phyloP scores from a whole-genome alignment of 2,888 invertebrate genomes.

The Yponomeuta plumbellus region DNA sequence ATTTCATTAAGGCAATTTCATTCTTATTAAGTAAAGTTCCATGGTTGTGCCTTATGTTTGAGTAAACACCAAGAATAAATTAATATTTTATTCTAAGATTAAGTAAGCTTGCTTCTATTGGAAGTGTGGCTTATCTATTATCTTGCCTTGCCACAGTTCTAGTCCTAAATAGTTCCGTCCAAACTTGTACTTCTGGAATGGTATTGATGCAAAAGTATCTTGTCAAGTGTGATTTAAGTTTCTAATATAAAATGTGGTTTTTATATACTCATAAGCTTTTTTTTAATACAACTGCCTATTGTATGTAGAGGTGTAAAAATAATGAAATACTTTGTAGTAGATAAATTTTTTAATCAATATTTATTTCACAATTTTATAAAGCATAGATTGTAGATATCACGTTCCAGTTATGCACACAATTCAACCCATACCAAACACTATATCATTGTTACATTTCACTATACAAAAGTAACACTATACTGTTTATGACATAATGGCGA shows the following conservation, averaged over 20 bases:
- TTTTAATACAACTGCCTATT: not conserved
- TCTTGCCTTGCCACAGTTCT: constrained; percentile 32
- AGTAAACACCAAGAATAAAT: constrained; percentile 1
- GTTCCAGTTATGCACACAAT: constrained; percentile 73
- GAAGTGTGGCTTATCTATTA: not conserved
- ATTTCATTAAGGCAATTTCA: not conserved
- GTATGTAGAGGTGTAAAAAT: not conserved
- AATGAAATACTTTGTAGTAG: not conserved
- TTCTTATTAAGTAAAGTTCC: not conserved
- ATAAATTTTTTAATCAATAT: constrained; percentile 57
- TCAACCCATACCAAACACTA: constrained; percentile 66
- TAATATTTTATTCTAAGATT: constrained; percentile 7
- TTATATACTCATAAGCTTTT: not conserved
- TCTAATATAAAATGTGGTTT: not conserved
- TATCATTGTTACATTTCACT: constrained; percentile 53
- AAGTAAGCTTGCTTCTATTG: not conserved
- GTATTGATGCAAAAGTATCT: constrained; percentile 4
- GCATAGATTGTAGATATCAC: constrained; percentile 77
- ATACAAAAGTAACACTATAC: constrained; percentile 63
- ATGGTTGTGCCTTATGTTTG: constrained; percentile 16
- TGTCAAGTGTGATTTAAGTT: not conserved
- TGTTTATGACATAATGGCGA: constrained; percentile 63
- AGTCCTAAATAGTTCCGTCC: constrained; percentile 72
- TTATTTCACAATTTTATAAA: constrained; percentile 75
- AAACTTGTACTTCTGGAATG: constrained; percentile 32